phyloP scores from a whole-genome alignment of 2,113 vertebrate genomes.

The Panthera leo region DNA sequence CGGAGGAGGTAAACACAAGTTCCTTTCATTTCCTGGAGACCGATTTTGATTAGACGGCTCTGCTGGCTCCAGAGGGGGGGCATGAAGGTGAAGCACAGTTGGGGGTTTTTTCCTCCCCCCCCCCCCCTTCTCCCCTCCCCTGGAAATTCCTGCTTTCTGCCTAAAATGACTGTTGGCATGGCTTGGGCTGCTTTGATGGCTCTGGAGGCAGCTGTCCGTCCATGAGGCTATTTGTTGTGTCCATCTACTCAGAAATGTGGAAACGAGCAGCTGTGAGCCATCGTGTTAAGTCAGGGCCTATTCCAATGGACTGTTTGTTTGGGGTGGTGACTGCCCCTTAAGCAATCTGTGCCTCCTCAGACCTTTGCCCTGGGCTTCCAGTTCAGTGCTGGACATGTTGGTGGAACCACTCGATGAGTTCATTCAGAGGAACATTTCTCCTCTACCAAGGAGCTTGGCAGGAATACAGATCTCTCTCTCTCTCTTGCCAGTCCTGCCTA shows the following conservation, averaged over 20 bases:
- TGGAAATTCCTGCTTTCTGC: background rate
- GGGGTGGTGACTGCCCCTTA: background rate
- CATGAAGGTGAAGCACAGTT: background rate
- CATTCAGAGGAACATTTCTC: background rate
- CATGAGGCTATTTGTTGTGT: background rate
- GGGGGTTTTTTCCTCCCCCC: background rate
- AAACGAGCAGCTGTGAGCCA: background rate
- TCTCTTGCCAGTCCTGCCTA: background rate
- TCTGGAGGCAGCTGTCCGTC: background rate
- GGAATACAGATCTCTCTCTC: background rate
- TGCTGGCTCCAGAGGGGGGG: background rate
- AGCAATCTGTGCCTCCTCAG: background rate
- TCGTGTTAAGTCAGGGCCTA: background rate
- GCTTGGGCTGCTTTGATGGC: background rate
- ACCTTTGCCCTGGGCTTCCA: conserved; percentile 44
- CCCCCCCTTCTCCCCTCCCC: background rate
- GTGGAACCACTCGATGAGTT: background rate
- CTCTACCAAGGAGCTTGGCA: background rate
- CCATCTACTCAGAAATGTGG: background rate
- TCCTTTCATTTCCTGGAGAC: background rate
- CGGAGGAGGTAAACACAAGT: background rate
- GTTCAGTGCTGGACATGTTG: background rate
- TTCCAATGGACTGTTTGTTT: background rate
- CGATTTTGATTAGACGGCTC: background rate
- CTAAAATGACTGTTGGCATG: background rate